Percentiles rank a stretch among this genome's conserved stretches.
phyloP scores from a whole-genome alignment of 2,113 vertebrate species.

The Craseonycteris thonglongyai region DNA sequence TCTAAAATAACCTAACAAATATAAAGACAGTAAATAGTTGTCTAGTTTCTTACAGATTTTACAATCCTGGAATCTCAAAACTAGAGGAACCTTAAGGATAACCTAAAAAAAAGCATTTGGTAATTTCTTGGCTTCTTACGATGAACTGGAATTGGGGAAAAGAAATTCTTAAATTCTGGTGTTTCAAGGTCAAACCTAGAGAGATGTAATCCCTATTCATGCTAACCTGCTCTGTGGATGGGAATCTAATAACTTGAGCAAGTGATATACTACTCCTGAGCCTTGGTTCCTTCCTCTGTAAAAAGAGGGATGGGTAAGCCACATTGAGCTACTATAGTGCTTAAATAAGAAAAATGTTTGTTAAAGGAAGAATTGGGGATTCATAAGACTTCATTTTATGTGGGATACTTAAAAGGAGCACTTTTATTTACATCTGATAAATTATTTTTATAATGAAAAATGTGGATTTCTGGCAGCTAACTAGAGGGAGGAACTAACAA shows the following conservation, averaged over 20 bases:
- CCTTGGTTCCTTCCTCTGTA: background rate
- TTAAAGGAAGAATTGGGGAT: background rate
- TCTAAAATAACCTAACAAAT: background rate
- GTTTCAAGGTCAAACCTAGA: slow-evolving; percentile 14
- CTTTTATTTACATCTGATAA: background rate
- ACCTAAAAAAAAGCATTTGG: background rate
- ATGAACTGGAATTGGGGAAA: background rate
- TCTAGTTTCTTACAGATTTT: slow-evolving; percentile 23
- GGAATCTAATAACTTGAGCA: background rate
- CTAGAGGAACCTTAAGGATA: slow-evolving; percentile 16
- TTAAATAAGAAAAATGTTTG: background rate
- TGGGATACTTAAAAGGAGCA: background rate
- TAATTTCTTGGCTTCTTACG: slow-evolving; percentile 27
- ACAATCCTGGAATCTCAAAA: background rate
- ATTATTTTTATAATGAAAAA: slow-evolving; percentile 7
- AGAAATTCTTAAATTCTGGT: background rate
- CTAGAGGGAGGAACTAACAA: background rate
- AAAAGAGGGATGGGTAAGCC: background rate
- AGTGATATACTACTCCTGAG: background rate
- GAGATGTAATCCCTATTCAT: background rate
- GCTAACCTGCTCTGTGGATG: background rate
- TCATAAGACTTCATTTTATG: slow-evolving; percentile 14
- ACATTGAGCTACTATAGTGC: background rate
- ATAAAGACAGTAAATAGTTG: background rate
- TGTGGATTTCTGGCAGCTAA: background rate